Conservation (phyloP, 2,113 vertebrate species). For the Hydropotes inermis region DNA sequence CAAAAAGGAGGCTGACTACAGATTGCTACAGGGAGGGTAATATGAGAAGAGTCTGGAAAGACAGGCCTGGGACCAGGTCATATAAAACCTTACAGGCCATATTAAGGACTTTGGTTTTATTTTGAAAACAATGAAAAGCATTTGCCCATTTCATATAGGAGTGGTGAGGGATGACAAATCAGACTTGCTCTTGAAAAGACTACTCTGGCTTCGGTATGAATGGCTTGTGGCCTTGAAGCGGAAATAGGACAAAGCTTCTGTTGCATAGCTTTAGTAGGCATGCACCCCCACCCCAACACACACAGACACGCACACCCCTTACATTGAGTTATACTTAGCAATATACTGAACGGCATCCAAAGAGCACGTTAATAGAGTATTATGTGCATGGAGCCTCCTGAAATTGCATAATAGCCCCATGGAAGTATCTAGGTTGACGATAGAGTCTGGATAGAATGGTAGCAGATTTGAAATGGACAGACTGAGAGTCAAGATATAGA, state of each 20-base stretch:
- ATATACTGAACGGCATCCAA: background rate
- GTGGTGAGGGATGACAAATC: background rate
- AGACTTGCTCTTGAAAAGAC: background rate
- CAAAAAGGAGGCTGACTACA: background rate
- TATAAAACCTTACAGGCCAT: background rate
- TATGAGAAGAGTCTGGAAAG: background rate
- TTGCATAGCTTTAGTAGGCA: background rate
- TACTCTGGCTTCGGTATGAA: background rate
- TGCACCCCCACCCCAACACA: background rate
- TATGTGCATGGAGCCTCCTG: background rate
- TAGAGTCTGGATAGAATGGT: background rate
- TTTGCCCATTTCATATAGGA: background rate
- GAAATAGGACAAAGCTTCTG: background rate
- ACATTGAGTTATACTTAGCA: background rate
- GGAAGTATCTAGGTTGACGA: background rate
- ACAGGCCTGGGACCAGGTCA: background rate
- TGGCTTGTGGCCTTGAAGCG: background rate
- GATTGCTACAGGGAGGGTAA: background rate
- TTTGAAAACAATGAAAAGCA: conserved; percentile 6
- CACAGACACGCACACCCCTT: background rate
- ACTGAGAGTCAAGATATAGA: background rate
- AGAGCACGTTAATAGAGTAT: background rate
- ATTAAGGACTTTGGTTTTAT: background rate
- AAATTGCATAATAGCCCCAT: background rate
- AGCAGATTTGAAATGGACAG: background rate